Evolutionary conservation across 2,797 vertebrate genomes (phyloP).

Genomic region (Sardinella longiceps): DNA sequence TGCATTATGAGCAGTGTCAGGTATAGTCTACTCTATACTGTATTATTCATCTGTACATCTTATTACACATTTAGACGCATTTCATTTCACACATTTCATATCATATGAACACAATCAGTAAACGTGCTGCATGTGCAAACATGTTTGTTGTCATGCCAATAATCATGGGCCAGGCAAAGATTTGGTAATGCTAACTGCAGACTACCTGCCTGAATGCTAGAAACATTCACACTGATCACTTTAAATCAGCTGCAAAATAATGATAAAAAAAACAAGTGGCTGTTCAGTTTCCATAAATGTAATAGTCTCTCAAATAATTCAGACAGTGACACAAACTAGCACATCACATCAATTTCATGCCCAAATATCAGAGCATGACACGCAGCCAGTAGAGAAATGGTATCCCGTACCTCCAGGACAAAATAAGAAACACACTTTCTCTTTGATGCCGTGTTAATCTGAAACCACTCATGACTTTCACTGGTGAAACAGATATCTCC

Average conservation of each 20-base stretch:
- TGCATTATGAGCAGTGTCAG: not conserved
- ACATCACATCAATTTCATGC: not conserved
- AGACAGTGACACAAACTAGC: not conserved
- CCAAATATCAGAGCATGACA: not conserved
- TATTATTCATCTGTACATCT: not conserved
- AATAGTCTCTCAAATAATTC: not conserved
- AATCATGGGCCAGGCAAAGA: not conserved
- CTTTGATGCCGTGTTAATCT: not conserved
- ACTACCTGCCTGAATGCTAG: not conserved
- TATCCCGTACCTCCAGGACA: not conserved
- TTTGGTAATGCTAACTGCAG: not conserved
- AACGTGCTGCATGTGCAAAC: no score
- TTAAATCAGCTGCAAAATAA: not conserved
- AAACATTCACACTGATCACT: not conserved
- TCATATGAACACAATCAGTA: not conserved
- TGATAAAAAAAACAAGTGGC: no score
- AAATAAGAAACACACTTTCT: not conserved
- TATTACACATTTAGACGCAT: not conserved
- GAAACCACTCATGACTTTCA: not conserved
- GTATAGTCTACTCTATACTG: no score
- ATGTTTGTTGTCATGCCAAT: not conserved
- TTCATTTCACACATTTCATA: not conserved
- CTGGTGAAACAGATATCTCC: not conserved
- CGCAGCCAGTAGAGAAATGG: not conserved
- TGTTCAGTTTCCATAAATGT: not conserved